Conservation (phyloP, 2,113 vertebrate species). For the Romanogobio albipinnatus region DNA sequence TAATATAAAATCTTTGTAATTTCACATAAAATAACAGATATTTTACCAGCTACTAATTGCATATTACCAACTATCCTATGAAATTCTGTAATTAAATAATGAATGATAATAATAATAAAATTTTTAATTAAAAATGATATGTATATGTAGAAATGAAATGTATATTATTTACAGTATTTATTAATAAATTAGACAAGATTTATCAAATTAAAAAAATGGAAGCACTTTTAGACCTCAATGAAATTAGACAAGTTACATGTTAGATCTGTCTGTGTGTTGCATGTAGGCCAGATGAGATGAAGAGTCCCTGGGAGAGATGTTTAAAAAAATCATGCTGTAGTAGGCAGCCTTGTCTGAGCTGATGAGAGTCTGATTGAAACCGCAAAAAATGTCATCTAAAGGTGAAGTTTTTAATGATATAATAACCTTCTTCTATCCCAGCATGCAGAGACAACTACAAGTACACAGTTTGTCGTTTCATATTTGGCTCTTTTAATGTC, state of each 20-base stretch:
- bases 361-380: constrained; percentile 17
- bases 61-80: no score
- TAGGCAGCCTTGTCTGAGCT: background rate
- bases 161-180: background rate
- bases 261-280: background rate
- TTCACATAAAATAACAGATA: background rate
- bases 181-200: background rate
- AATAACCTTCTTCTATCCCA: background rate
- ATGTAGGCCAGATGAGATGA: background rate
- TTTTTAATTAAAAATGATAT: background rate
- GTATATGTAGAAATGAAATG: background rate
- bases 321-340: background rate
- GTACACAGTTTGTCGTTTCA: background rate
- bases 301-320: constrained; percentile 1
- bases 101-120: background rate
- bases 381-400: background rate
- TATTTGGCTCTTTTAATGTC: background rate
- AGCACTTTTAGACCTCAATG: background rate
- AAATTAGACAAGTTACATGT: background rate
- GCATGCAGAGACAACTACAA: background rate
- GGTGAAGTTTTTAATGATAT: background rate
- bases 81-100: background rate
- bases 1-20: background rate
- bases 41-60: background rate
- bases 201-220: background rate